phyloP scores from a whole-genome alignment of 2,888 invertebrate genomes.

The Agelastica alni region DNA sequence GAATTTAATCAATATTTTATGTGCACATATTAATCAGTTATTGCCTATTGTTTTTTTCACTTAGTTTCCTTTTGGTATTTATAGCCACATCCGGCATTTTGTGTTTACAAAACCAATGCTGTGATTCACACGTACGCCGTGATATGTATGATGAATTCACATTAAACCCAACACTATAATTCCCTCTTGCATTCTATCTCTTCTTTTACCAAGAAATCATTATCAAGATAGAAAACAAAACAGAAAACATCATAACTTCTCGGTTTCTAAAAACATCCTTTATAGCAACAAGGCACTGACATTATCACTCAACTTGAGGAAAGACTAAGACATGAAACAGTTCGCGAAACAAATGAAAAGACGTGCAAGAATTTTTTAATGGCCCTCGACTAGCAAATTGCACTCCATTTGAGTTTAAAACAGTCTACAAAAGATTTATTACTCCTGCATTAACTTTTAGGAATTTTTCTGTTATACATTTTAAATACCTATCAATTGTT shows the following conservation, averaged over 20 bases:
- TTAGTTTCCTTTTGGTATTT: too few relatives aligned
- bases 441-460: too few relatives aligned
- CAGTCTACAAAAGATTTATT: too few relatives aligned
- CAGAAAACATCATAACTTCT: conserved; percentile 4
- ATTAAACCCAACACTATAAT: neutral
- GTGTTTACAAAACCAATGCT: too few relatives aligned
- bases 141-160: neutral
- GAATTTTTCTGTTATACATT: too few relatives aligned
- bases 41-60: too few relatives aligned
- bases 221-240: conserved; percentile 3
- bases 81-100: too few relatives aligned
- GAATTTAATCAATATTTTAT: too few relatives aligned
- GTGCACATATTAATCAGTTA: too few relatives aligned
- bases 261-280: neutral
- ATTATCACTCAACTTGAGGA: neutral
- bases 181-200: neutral
- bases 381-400: too few relatives aligned
- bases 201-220: conserved; percentile 1
- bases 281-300: neutral
- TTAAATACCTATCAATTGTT: too few relatives aligned
- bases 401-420: too few relatives aligned
- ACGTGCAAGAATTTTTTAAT: conserved; percentile 26
- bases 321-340: conserved; percentile 15
- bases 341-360: conserved; percentile 24
- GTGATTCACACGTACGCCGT: neutral